Conservation (phyloP, 2,113 vertebrate species). For the zebrafish (Danio rerio) region GRCz12tu NC_133176.1:52674501-52675000, state of each 20-base stretch:
- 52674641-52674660: background rate
- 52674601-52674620: background rate
- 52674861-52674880: background rate
- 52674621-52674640: background rate
- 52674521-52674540: no score
- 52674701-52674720: constrained; percentile 8
- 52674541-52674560: no score
- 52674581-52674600: no score
- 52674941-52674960: background rate
- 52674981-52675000: no score
- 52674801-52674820: background rate
- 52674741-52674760: background rate
- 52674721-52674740: background rate
- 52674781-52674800: background rate
- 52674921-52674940: background rate
- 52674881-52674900: background rate
- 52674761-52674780: background rate
- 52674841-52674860: background rate
- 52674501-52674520: no score
- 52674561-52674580: no score
- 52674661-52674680: background rate
- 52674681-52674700: background rate
- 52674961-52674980: background rate
- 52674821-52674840: background rate
- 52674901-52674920: background rate